Conservation (phyloP, 2,113 vertebrate genomes). For the Nothobranchius furzeri region DNA sequence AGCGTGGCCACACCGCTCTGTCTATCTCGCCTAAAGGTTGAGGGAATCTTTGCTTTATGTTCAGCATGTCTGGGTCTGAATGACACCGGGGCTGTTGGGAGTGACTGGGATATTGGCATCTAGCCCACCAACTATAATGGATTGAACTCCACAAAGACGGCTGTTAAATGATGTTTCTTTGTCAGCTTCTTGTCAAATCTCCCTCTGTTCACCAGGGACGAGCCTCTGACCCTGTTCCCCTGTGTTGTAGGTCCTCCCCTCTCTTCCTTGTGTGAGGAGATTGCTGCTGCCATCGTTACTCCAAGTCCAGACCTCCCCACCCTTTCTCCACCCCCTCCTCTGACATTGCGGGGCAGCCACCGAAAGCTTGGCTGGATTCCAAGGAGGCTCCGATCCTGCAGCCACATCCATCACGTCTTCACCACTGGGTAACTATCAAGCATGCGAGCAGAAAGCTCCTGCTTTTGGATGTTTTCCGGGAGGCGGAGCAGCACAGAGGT, state of each 20-base stretch:
- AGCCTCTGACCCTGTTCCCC: slow-evolving; percentile 55
- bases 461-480: slow-evolving; percentile 19
- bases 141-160: slow-evolving; percentile 55
- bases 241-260: slow-evolving; percentile 57
- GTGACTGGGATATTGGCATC: slow-evolving; percentile 33
- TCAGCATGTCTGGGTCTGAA: slow-evolving; percentile 46
- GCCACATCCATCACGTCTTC: slow-evolving; percentile 81
- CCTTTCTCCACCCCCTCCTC: slow-evolving; percentile 16
- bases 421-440: slow-evolving; percentile 77
- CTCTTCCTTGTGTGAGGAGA: slow-evolving; percentile 36
- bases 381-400: slow-evolving; percentile 70
- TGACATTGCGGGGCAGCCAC: slow-evolving; percentile 40
- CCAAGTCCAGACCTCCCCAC: slow-evolving; percentile 28
- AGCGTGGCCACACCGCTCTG: slow-evolving; percentile 14
- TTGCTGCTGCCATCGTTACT: slow-evolving; percentile 24
- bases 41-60: slow-evolving; percentile 46
- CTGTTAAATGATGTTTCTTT: slow-evolving; percentile 58
- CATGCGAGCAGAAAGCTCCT: neutral
- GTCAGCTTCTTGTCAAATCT: slow-evolving; percentile 55
- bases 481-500: slow-evolving; percentile 14
- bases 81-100: slow-evolving; percentile 24
- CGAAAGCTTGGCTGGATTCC: slow-evolving; percentile 63
- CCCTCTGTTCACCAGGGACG: slow-evolving; percentile 31
- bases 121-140: slow-evolving; percentile 46
- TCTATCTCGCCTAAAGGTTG: slow-evolving; percentile 34